Evolutionary conservation across 2,797 vertebrate species (phyloP).

Genomic region (Odontamblyopus lacepedii): DNA sequence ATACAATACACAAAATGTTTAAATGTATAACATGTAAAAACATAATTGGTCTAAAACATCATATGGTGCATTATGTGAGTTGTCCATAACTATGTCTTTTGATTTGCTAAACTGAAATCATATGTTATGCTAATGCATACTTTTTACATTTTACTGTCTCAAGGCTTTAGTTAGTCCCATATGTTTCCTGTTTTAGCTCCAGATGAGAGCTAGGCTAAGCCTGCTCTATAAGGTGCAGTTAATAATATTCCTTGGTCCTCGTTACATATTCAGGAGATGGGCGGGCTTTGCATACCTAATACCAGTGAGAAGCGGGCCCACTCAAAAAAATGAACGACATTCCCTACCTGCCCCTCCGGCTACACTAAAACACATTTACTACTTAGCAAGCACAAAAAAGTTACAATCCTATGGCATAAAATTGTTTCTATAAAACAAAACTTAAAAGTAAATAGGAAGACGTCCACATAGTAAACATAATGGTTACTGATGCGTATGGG

Average conservation of each 20-base stretch:
- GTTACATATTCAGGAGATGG: slow-evolving; percentile 60
- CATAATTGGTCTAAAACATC: neutral
- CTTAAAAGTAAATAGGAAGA: neutral
- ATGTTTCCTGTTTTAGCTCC: neutral
- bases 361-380: slow-evolving; percentile 14
- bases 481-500: neutral
- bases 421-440: neutral
- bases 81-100: too few relatives aligned
- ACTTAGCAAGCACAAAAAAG: neutral
- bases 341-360: neutral
- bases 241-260: slow-evolving; percentile 4
- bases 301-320: slow-evolving; percentile 38
- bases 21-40: neutral
- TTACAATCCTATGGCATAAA: neutral
- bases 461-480: slow-evolving; percentile 19
- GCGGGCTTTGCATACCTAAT: slow-evolving; percentile 45
- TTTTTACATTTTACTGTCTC: neutral
- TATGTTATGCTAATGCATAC: neutral
- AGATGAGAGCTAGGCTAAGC: neutral
- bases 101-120: neutral
- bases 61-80: too few relatives aligned
- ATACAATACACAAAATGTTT: too few relatives aligned
- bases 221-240: slow-evolving; percentile 34
- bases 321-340: slow-evolving; percentile 52
- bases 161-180: neutral